A percentile compares a stretch with the other conserved stretches of the same genome.
Evolutionary conservation across 2,797 vertebrate species (phyloP).

Genomic region (Lophotriccus pileatus): DNA sequence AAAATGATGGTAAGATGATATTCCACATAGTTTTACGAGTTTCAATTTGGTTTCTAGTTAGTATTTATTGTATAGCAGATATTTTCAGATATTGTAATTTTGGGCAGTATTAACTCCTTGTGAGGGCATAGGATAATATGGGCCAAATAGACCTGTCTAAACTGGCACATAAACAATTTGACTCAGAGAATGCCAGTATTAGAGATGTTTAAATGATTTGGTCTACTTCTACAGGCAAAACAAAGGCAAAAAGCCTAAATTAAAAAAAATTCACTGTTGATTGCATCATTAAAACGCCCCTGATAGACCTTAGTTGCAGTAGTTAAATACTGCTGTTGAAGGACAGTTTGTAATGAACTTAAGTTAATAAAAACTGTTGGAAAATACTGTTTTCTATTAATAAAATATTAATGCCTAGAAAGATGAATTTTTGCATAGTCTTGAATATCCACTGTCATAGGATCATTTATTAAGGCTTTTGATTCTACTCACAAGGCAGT

Average conservation of each 20-base stretch:
- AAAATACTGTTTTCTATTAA: neutral
- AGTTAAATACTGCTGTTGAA: neutral
- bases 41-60: neutral
- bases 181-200: neutral
- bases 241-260: neutral
- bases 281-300: neutral
- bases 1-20: constrained; percentile 96
- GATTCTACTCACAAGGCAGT: neutral
- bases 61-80: neutral
- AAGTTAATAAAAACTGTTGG: neutral
- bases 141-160: neutral
- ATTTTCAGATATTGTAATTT: neutral
- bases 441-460: neutral
- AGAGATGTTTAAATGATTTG: neutral
- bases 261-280: neutral
- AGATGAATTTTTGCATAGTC: neutral
- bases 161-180: neutral
- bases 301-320: neutral
- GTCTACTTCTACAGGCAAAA: neutral
- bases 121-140: neutral
- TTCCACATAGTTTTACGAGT: neutral
- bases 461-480: neutral
- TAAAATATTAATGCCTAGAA: neutral
- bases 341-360: neutral
- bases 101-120: neutral